Base-by-base conservation (phyloP, 2,797 vertebrate species). In the Microcaecilia unicolor region DNA sequence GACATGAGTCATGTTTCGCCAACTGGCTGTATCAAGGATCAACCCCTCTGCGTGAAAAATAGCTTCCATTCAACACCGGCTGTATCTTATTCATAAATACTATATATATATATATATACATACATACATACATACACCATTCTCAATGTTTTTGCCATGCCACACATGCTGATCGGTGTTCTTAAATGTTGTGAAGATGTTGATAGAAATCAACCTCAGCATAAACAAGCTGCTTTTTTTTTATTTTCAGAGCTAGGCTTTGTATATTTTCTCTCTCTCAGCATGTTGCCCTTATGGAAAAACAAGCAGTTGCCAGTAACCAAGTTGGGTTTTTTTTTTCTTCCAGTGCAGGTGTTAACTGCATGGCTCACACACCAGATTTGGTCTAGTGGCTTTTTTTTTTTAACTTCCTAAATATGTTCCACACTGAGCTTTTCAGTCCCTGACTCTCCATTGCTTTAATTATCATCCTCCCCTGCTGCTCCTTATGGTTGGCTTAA, bases 391-490 rank as follows among this genome's bases (percentile, higher is more conserved):
- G 54, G 29, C 34, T 62, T 34, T 30, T 15, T 57, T 13, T 0
- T 50, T 22, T 43, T 61, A 44, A 38, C 18, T 34, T 53, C 22
- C 38, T 37, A 55, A 60, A 58, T 59, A 25, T 37, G 50, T 41
- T 58, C 51, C 34, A 38, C 19, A 14, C 47, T 48, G 53, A 52
- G 60, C 51, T 52, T 65, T 58, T 56, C 49, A 45, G 58, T 48
- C 35, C 38, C 43, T 28, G 36, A 0, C 0, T 55, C 37, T 54
- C 36, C n/a, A 0, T n/a, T n/a, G 14, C 42, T 52, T 59, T 61
- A 61, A 66, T 70, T 66, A 70, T 58, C 58, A 64, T 53, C 41
- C 50, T 70, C 55, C 53, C 68, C 64, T 19, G 64, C 64, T 70
- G 61, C 16, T 65, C 44, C 61, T 59, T 49, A 62, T 63, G 57